These are phyloP conservation scores for Plotosus lineatus DNA, from an alignment of 2,113 vertebrate species.

Conservation along the genomic window DNA sequence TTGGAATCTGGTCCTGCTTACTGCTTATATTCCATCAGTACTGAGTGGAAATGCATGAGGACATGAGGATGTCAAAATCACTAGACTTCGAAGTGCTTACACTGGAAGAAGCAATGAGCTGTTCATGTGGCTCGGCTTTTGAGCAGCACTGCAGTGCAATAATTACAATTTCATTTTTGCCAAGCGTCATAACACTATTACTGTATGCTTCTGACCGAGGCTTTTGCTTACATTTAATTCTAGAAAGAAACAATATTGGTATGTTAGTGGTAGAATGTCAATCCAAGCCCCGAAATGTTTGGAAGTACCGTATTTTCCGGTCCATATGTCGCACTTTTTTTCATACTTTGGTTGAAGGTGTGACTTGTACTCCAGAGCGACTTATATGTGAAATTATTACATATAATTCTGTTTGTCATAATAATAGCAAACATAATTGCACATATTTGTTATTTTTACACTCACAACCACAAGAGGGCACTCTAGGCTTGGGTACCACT, in stretches of 20 bases:
- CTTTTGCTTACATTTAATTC: background rate
- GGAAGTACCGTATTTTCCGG: no score
- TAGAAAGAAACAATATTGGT: background rate
- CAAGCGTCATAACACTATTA: background rate
- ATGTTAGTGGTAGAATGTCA: background rate
- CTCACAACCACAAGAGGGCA: no score
- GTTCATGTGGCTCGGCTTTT: background rate
- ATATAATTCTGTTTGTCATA: no score
- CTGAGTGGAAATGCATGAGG: background rate
- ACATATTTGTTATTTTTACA: no score
- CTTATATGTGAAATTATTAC: no score
- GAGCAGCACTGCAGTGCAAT: constrained; percentile 6
- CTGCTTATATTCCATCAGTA: constrained; percentile 2
- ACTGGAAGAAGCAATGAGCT: constrained; percentile 35
- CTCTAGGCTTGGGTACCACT: no score
- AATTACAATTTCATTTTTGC: background rate
- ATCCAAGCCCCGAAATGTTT: background rate
- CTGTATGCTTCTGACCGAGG: background rate
- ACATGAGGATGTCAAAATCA: constrained; percentile 19
- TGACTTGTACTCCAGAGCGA: no score
- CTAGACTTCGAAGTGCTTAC: constrained; percentile 16
- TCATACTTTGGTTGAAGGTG: no score
- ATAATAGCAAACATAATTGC: no score
- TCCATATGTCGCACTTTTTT: no score
- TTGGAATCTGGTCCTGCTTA: background rate